Base-by-base conservation (phyloP, 2,888 invertebrate genomes). In the Homarus gammarus region DNA sequence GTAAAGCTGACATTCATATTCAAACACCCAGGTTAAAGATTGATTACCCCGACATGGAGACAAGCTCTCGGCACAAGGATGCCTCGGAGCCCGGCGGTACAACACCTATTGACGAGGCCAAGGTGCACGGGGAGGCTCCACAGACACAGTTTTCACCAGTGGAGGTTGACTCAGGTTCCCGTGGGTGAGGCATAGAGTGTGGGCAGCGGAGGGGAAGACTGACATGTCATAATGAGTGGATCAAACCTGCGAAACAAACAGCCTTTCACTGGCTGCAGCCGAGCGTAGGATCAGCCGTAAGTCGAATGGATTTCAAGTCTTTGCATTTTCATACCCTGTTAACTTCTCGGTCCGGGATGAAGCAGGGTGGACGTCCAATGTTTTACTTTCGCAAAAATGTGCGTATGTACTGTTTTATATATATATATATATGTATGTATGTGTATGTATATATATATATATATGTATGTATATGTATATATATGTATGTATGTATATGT, bases 201-300 rank as follows among this genome's bases (percentile, higher is more conserved):
- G 38, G 40, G 40, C 73, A 73, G 22, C 73, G 2, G 40, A 73
- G 73, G 40, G 73, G 40, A 73, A 73, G 44, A 38, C 73, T 73
- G 73, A 73, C 73, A 73, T 44, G 73, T 44, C 44, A 27, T 73
- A 73, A 73, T 73, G 73, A 73, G 73, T 73, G 73, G 73, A 73
- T 73, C 73, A 73, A 73, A 73, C 73, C 73, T 73, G 73, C n/a
- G 27, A 38, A 38, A 73, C 73, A 73, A 73, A 40, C 73, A 40
- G 40, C 44, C 73, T 73, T 73, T 73, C 40, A 73, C 40, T 22
- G 40, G 73, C 18, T 22, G 22, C 73, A 73, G 12, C 40, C 40
- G 22, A 2, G 73, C 44, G 73, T 22, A 22, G 44, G 10, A 73
- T 73, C 38, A 73, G 73, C 73, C 38, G 27, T 64, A 64, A 64